phyloP scores from a whole-genome alignment of 2,113 vertebrate species.

The Paradoxurus hermaphroditus region DNA sequence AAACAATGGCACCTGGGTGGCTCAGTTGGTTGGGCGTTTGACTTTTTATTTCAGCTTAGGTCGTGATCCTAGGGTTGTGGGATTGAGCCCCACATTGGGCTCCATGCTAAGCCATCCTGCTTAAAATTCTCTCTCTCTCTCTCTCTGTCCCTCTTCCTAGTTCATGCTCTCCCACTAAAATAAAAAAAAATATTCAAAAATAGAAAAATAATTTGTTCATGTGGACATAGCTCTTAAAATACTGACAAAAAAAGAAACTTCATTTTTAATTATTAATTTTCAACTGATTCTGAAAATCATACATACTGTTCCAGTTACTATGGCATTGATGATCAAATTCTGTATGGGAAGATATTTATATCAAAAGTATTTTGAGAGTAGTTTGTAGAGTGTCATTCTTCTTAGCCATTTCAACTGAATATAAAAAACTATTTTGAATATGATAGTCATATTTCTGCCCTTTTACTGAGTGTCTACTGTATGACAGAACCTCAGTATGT shows the following conservation, averaged over 20 bases:
- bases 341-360: not conserved
- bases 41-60: too few species aligned
- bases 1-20: too few species aligned
- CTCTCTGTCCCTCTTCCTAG: too few species aligned
- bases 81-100: too few species aligned
- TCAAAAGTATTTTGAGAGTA: not conserved
- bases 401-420: not conserved
- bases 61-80: too few species aligned
- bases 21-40: too few species aligned
- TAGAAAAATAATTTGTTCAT: not conserved
- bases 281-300: not conserved
- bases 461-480: not conserved
- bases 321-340: not conserved
- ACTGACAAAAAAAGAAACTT: not conserved
- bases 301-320: not conserved
- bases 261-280: conserved; percentile 17
- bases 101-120: too few species aligned
- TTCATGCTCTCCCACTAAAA: too few species aligned
- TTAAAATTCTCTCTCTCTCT: too few species aligned
- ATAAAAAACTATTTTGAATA: not conserved
- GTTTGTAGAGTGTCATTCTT: not conserved
- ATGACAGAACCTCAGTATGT: not conserved
- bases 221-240: not conserved
- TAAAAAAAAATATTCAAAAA: not conserved
- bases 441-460: not conserved